Conservation (phyloP, 92 coral and sea anemone species). For the Umimayanthus kanabou region DNA sequence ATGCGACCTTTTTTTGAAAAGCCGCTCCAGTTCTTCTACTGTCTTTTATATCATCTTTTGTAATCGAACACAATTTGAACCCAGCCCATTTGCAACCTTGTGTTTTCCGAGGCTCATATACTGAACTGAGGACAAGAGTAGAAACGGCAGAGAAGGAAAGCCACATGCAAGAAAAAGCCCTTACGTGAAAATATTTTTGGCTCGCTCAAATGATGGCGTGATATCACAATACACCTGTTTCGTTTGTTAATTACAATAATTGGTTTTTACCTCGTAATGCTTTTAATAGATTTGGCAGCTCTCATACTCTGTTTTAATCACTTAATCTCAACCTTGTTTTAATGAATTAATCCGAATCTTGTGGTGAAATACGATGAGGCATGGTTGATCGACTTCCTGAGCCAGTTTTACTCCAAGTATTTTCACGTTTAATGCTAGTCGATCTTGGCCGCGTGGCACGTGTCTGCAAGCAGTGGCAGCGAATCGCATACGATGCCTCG, state of each 20-base stretch:
- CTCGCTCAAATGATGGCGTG: neutral
- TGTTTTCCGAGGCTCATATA: neutral
- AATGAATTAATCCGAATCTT: neutral
- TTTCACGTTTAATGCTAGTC: constrained; percentile 41
- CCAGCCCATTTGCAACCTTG: neutral
- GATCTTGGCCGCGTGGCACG: constrained; percentile 52
- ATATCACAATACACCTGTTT: constrained; percentile 26
- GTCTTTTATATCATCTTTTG: too few relatives aligned
- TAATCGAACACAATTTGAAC: too few relatives aligned
- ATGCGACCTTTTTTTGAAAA: neutral
- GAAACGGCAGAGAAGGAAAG: too few relatives aligned
- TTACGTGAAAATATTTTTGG: neutral
- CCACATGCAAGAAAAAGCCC: neutral
- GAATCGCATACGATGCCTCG: constrained; percentile 64
- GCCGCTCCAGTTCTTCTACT: neutral
- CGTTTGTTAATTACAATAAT: constrained; percentile 31
- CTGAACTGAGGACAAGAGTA: neutral
- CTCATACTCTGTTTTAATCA: neutral
- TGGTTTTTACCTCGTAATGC: neutral
- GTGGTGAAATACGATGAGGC: neutral
- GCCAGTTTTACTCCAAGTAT: constrained; percentile 61
- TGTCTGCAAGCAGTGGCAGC: constrained; percentile 66
- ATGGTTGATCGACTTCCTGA: constrained; percentile 69
- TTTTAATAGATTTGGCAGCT: neutral
- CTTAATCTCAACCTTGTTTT: neutral